These are phyloP conservation scores for Desmodus rotundus DNA, from an alignment of 2,113 vertebrate genomes.

Conservation along the genomic window DNA sequence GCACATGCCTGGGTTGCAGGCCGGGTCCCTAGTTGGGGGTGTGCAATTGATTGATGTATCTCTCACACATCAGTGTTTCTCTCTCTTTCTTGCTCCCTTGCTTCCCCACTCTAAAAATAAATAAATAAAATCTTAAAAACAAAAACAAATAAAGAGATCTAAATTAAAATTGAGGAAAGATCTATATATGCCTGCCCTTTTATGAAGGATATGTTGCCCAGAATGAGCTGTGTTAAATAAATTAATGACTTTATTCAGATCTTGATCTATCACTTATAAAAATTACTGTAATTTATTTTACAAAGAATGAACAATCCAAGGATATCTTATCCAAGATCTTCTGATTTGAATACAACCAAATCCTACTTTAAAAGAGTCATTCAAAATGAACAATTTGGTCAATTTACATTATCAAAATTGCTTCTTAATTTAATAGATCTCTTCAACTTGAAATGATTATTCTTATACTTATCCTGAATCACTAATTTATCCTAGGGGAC, in stretches of 20 bases:
- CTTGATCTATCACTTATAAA: background rate
- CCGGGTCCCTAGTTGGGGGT: too few relatives aligned
- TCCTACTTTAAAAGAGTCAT: background rate
- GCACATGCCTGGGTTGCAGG: too few relatives aligned
- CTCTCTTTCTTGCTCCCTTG: too few relatives aligned
- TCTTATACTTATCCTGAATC: background rate
- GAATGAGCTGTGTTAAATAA: background rate
- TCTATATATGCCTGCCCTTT: background rate
- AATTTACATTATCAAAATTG: background rate
- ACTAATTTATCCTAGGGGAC: background rate
- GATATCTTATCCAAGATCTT: background rate
- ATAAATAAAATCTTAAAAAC: too few relatives aligned
- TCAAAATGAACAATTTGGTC: background rate
- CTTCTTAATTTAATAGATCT: background rate
- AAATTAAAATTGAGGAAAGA: background rate
- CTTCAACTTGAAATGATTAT: background rate
- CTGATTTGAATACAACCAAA: slow-evolving; percentile 1
- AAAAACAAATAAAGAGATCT: background rate
- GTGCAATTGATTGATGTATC: too few relatives aligned
- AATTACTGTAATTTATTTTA: background rate
- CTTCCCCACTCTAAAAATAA: too few relatives aligned
- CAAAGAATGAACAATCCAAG: background rate
- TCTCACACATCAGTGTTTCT: too few relatives aligned
- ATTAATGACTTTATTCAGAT: background rate
- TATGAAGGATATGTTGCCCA: background rate